Evolutionary conservation across 2,888 invertebrate genomes (phyloP).

Genomic region (Dasypolia templi): DNA sequence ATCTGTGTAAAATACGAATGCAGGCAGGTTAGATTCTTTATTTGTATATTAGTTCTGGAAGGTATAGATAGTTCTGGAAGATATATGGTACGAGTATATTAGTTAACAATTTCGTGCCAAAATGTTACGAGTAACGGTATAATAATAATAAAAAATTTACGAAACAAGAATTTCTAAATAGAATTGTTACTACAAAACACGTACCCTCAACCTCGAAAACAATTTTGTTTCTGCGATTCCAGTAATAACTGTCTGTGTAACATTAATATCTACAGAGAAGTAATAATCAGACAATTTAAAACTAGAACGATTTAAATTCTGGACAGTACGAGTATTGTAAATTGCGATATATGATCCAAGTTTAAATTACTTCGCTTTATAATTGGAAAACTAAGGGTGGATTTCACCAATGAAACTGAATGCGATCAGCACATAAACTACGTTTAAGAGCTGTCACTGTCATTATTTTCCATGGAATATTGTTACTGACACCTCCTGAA

Average conservation of each 20-base stretch:
- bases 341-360: constrained; percentile 64
- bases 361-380: constrained; percentile 67
- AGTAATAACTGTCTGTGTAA: constrained; percentile 20
- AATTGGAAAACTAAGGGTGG: constrained; percentile 72
- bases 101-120: neutral
- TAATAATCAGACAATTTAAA: constrained; percentile 63
- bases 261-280: constrained; percentile 30
- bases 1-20: too few species aligned
- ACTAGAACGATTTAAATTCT: constrained; percentile 54
- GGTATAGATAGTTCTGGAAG: too few species aligned
- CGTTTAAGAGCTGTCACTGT: too few species aligned
- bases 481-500: too few species aligned
- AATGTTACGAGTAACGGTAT: neutral
- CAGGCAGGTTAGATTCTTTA: neutral
- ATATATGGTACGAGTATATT: neutral
- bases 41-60: neutral
- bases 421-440: too few species aligned
- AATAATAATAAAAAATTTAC: neutral
- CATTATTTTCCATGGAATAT: too few species aligned
- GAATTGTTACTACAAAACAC: constrained; percentile 14
- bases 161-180: neutral
- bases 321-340: constrained; percentile 58
- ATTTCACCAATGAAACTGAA: too few species aligned
- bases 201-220: constrained; percentile 12
- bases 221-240: constrained; percentile 8